Percentiles rank a stretch among this genome's conserved stretches.
phyloP scores from a whole-genome alignment of 2,888 invertebrate species.

The Noctua comes region DNA sequence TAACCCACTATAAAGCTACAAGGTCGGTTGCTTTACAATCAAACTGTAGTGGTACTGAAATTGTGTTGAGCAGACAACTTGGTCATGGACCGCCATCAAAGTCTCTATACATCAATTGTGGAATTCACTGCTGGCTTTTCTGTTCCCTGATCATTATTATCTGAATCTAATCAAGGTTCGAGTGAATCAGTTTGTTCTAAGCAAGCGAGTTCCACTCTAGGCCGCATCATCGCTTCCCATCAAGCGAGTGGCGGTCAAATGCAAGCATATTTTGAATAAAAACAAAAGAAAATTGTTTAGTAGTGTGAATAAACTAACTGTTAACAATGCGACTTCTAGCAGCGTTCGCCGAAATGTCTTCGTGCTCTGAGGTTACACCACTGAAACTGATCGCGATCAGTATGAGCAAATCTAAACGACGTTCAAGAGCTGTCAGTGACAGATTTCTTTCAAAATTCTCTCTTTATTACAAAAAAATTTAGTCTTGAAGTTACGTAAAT shows the following conservation, averaged over 20 bases:
- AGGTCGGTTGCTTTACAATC: conserved; percentile 12
- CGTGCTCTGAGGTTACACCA: not conserved
- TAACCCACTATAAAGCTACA: conserved; percentile 6
- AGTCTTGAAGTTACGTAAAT: not conserved
- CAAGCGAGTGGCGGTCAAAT: no score
- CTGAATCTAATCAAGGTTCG: no score
- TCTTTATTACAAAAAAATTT: not conserved
- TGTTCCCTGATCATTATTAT: no score
- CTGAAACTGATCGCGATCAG: not conserved
- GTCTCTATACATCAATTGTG: not conserved
- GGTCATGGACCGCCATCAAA: not conserved
- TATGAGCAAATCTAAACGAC: not conserved
- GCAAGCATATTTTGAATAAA: no score
- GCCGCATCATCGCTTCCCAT: no score
- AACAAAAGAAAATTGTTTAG: no score
- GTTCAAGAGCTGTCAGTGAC: not conserved
- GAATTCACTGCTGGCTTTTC: no score
- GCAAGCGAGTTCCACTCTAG: no score
- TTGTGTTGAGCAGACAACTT: not conserved
- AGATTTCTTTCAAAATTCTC: not conserved
- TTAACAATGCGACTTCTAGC: not conserved
- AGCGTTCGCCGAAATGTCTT: not conserved
- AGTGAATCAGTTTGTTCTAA: no score
- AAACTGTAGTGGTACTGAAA: not conserved
- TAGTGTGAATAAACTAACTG: no score